Conservation (phyloP, 92 coral and sea anemone genomes). For the Paragorgia papillata region DNA sequence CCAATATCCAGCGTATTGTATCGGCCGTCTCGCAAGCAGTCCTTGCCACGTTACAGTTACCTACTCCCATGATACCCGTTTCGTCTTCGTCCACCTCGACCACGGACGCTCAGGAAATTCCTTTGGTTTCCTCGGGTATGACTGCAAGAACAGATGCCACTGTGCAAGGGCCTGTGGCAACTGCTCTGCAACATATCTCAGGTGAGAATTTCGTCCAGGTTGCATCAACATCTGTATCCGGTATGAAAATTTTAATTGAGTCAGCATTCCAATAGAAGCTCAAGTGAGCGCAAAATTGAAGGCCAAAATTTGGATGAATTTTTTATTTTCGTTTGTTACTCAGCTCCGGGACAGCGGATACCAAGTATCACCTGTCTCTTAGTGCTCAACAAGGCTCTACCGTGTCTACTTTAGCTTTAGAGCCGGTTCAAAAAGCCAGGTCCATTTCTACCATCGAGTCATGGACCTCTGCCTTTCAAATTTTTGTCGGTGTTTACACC, state of each 20-base stretch:
- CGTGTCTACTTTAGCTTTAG: constrained; percentile 20
- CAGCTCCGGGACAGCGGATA: not conserved
- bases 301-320: constrained; percentile 59
- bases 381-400: not conserved
- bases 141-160: too few species aligned
- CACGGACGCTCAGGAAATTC: constrained; percentile 49
- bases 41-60: too few species aligned
- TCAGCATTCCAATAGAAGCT: constrained; percentile 53
- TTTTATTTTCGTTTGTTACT: constrained; percentile 42
- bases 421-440: constrained; percentile 7
- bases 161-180: too few species aligned
- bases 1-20: too few species aligned
- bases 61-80: too few species aligned
- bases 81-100: too few species aligned
- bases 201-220: not conserved
- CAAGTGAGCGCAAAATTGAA: constrained; percentile 47
- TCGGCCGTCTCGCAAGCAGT: too few species aligned
- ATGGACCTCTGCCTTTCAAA: constrained; percentile 41
- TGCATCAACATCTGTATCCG: not conserved
- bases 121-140: constrained; percentile 41
- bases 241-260: constrained; percentile 21
- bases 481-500: constrained; percentile 35
- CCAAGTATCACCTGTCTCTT: constrained; percentile 1
- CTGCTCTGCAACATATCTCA: too few species aligned
- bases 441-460: constrained; percentile 13